These are phyloP conservation scores for Ammospiza maritima DNA, from an alignment of 2,797 vertebrate genomes.

Conservation along the genomic window DNA sequence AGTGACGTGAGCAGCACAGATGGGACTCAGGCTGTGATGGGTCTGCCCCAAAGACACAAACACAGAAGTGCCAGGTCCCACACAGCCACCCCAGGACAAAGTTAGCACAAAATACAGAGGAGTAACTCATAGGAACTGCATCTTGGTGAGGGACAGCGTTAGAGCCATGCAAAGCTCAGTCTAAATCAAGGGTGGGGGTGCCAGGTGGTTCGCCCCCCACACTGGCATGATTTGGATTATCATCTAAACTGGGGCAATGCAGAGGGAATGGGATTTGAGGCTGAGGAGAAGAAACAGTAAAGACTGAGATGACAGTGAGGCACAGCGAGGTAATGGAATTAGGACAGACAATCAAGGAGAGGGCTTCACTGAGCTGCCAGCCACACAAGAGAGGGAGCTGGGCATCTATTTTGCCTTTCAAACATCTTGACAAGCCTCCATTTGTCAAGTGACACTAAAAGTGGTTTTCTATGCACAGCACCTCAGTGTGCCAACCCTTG, in stretches of 20 bases:
- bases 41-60: neutral
- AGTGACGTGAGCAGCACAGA: rapidly evolving
- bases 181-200: neutral
- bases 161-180: neutral
- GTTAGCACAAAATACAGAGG: rapidly evolving
- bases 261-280: neutral
- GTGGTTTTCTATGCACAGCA: neutral
- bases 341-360: neutral
- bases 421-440: neutral
- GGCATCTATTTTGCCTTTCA: neutral
- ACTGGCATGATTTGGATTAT: neutral
- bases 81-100: neutral
- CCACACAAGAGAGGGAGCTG: neutral
- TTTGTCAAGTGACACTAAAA: neutral
- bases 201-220: rapidly evolving
- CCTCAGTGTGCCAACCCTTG: neutral
- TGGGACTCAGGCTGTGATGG: neutral
- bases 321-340: neutral
- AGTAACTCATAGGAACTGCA: neutral
- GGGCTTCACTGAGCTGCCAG: neutral
- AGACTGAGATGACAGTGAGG: neutral
- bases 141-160: neutral
- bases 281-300: neutral
- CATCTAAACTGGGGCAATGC: rapidly evolving
- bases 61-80: neutral